Conservation (phyloP, 2,113 vertebrate genomes). For the Nycticebus coucang region DNA sequence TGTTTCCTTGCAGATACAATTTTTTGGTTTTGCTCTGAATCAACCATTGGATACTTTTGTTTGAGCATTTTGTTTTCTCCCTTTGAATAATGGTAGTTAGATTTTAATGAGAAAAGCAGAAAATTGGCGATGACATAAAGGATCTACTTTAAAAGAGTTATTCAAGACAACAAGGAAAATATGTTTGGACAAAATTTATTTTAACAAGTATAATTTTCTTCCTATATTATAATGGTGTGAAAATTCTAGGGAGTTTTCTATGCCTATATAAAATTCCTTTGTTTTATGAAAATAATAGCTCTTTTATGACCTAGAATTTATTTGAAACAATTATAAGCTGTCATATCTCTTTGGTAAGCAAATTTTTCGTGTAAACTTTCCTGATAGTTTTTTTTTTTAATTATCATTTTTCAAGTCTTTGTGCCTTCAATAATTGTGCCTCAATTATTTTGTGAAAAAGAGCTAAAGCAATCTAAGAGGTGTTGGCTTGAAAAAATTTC, state of each 20-base stretch:
- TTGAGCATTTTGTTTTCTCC: conserved; percentile 1
- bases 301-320: conserved; percentile 51
- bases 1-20: conserved; percentile 44
- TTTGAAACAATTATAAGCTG: conserved; percentile 25
- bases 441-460: neutral
- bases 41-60: conserved; percentile 39
- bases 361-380: neutral
- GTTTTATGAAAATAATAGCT: conserved; percentile 21
- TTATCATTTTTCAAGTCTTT: neutral
- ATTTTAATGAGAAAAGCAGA: conserved; percentile 62
- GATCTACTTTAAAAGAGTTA: conserved; percentile 48
- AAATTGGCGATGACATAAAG: conserved; percentile 64
- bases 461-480: neutral
- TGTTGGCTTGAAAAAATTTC: neutral
- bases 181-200: conserved; percentile 47
- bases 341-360: conserved; percentile 18
- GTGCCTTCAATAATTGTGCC: neutral
- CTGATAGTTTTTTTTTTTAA: neutral
- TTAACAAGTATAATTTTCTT: conserved; percentile 49
- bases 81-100: conserved; percentile 40
- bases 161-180: conserved; percentile 43
- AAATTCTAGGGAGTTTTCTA: neutral
- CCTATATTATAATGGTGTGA: neutral
- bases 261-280: neutral
- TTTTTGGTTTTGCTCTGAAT: conserved; percentile 35